Base-by-base conservation (phyloP, 2,888 invertebrate species). In the Microctonus brassicae region DNA sequence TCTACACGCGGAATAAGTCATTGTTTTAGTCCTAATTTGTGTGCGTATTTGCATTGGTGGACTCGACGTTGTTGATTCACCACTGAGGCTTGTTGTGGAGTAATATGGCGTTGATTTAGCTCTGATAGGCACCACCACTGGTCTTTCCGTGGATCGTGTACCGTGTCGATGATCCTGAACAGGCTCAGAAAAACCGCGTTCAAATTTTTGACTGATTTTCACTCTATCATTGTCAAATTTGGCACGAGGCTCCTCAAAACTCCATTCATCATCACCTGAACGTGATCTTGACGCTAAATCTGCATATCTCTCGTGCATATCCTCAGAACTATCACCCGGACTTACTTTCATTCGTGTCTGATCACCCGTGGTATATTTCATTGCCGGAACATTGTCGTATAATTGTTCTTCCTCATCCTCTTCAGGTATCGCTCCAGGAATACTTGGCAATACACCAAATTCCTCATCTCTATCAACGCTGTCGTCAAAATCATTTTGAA, bases 71-170 rank as follows among this genome's bases (percentile, higher is more conserved):
- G 84, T 93, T 90, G 85, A 91, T 90, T 79, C 91, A 88, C 81
- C 93, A 90, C 84, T 94, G 91, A 80, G 90, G 90, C 87, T 93
- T 88, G 77, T 91, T 87, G 83, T 91, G 85, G 86, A 87, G 68
- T 87, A 86, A 55, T 87, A 86, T 17, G 87, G 84, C 9, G 86
- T 84, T 20, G 87, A 84, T 53, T 85, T 86, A 0, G 84, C 83
- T 36, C 84, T 78, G n/a, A 83, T 80, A 0, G 90, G 90, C 11
- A 90, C 89, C 2, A 90, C 79, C 2, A 90, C 89, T 0, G 90
- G 90, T 72, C 90, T 78, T 78, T 90, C 90, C 1, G 90, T 90
- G 0, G 90, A 90, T 76, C 88, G 89, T 0, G 89, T 89, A 47
- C 88, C 89, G 67, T 80, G 81, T 74, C 85, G 85, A 11, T 72